Conservation (phyloP, 1,140 invertebrate species). For the Portunus trituberculatus region DNA sequence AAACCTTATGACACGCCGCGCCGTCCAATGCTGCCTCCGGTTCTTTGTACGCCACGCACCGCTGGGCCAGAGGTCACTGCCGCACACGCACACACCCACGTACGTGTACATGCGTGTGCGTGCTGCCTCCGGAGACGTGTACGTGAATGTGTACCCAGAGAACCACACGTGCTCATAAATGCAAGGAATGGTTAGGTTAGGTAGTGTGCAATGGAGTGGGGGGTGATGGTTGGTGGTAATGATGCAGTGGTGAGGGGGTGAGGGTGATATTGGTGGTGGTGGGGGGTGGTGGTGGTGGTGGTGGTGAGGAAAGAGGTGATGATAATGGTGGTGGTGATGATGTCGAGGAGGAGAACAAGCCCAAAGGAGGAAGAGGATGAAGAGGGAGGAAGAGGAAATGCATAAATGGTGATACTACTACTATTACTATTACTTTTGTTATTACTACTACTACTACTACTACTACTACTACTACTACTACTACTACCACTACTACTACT, state of each 20-base stretch:
- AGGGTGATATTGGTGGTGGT: too few relatives aligned
- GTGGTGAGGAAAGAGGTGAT: too few relatives aligned
- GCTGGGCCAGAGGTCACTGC: constrained; percentile 65
- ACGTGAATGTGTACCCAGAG: neutral
- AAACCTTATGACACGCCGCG: neutral
- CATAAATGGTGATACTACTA: too few relatives aligned
- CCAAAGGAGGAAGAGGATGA: too few relatives aligned
- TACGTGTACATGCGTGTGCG: neutral
- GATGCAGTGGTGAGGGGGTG: neutral
- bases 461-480: too few relatives aligned
- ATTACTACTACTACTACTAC: too few relatives aligned
- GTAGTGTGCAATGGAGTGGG: neutral
- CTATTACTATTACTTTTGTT: too few relatives aligned
- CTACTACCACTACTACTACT: too few relatives aligned
- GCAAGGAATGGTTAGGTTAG: neutral
- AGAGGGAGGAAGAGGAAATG: too few relatives aligned
- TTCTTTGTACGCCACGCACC: constrained; percentile 63
- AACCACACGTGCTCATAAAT: neutral
- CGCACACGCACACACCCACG: constrained; percentile 50
- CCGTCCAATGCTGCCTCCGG: neutral
- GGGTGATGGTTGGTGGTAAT: neutral
- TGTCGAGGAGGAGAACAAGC: too few relatives aligned
- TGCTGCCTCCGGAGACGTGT: neutral
- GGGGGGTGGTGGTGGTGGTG: too few relatives aligned
- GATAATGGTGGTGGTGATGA: too few relatives aligned